Evolutionary conservation across 2,888 invertebrate species (phyloP), one percentile per base, ranked within the genome.

Genomic region (Stenoptilia bipunctidactyla): DNA sequence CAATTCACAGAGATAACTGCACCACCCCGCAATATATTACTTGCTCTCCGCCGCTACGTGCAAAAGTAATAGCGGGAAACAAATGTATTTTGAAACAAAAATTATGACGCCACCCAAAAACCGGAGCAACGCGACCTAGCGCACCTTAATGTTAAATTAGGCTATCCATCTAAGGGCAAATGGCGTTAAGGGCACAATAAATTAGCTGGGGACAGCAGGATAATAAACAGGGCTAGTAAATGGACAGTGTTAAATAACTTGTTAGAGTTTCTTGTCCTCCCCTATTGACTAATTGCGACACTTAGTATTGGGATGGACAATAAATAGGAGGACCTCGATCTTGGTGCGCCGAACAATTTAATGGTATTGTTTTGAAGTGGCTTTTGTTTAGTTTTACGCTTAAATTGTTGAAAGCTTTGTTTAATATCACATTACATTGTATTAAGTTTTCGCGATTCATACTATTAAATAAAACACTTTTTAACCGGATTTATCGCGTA

Each of bases 71-170:
- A 20, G 20, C 30, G 6, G 12, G 14, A 50, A 53, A 51, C 42
- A 45, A 52, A 49, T 46, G 41, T 35, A 40, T 34, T 12, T 39
- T 37, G 43, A 43, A 50, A 49, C 49, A 52, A 58, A 64, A 71
- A 59, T 64, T 60, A 70, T 67, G 62, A 57, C 51, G 52, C 61
- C 20, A 20, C 52, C 55, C 48, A 50, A 48, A 48, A 45, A 20
- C 43, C 37, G 34, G 48, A 25, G 25, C 50, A 56, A 8, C 53
- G 59, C 47, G 13, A 12, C 38, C 27, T 20, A 46, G 49, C 48
- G 57, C 60, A 59, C 69, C 68, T 71, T 76, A 76, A 79, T 74
- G 75, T 69, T 71, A 75, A 80, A 83, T 83, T 76, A 80, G 80
- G 77, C 62, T 66, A 82, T 82, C 72, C 74, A 72, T 82, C 80